phyloP scores from a whole-genome alignment of 1,140 invertebrate species.

The Trichogramma pretiosum region DNA sequence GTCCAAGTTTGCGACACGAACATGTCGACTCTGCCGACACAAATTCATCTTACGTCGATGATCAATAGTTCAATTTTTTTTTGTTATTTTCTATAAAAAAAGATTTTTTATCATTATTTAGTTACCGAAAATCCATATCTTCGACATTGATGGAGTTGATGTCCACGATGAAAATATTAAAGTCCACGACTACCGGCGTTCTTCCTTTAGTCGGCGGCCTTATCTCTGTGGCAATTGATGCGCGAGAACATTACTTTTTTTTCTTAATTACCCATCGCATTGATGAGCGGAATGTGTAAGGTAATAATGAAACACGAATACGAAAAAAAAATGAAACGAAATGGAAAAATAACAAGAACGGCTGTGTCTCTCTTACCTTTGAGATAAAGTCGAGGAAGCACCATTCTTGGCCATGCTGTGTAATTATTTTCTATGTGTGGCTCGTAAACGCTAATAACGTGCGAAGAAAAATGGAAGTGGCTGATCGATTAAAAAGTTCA shows the following conservation, averaged over 20 bases:
- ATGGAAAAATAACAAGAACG: too few species aligned
- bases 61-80: conserved; percentile 4
- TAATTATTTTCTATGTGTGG: conserved; percentile 38
- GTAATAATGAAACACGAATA: conserved; percentile 23
- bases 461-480: not conserved
- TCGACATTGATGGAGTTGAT: conserved; percentile 80
- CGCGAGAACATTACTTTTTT: not conserved
- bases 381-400: conserved; percentile 60
- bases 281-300: not conserved
- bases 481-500: too few species aligned
- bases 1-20: conserved; percentile 74
- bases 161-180: conserved; percentile 71
- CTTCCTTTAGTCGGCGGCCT: conserved; percentile 59
- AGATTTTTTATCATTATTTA: too few species aligned
- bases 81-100: conserved; percentile 1
- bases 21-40: conserved; percentile 63
- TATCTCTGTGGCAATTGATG: conserved; percentile 48
- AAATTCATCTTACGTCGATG: too few species aligned
- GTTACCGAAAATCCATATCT: conserved; percentile 76
- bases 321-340: conserved; percentile 23
- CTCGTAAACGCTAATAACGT: not conserved
- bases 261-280: conserved; percentile 1
- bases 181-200: conserved; percentile 61
- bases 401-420: conserved; percentile 53
- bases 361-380: conserved; percentile 53